A percentile compares a stretch with the other conserved stretches of the same genome.
Conservation (phyloP, 1,140 invertebrate genomes). For the Centruroides sculpturatus region DNA sequence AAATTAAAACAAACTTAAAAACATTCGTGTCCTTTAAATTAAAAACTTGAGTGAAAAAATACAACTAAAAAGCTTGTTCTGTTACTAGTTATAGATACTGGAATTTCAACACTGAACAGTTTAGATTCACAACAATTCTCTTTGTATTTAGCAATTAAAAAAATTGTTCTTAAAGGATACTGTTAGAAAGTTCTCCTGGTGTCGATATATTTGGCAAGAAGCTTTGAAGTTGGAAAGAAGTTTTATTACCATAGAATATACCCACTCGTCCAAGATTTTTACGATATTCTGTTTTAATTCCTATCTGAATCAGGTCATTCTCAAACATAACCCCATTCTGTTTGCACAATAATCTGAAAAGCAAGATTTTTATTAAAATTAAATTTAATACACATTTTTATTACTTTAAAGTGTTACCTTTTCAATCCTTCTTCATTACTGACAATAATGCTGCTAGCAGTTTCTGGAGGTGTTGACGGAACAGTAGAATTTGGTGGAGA, state of each 20-base stretch:
- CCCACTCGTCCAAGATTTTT: constrained; percentile 89
- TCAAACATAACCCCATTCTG: constrained; percentile 97
- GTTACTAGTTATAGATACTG: too few species aligned
- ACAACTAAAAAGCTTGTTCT: too few species aligned
- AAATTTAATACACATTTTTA: too few species aligned
- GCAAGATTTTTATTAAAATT: not conserved
- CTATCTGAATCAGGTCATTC: constrained; percentile 96
- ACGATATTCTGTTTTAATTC: constrained; percentile 90
- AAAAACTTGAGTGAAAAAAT: too few species aligned
- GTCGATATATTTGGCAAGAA: constrained; percentile 56
- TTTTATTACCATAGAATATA: constrained; percentile 98
- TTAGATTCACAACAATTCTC: too few species aligned
- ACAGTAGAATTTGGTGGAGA: constrained; percentile 19
- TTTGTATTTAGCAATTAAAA: too few species aligned
- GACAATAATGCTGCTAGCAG: constrained; percentile 17
- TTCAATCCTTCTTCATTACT: constrained; percentile 34
- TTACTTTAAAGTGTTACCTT: too few species aligned
- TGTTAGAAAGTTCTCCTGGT: constrained; percentile 51
- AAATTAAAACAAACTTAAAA: too few species aligned
- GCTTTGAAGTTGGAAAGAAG: constrained; percentile 36
- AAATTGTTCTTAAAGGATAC: constrained; percentile 19
- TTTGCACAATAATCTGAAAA: constrained; percentile 78
- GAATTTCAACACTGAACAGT: too few species aligned
- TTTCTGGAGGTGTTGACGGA: constrained; percentile 38
- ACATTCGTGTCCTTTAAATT: too few species aligned